Percentiles rank a stretch among this genome's conserved stretches.
Evolutionary conservation across 2,113 vertebrate genomes (phyloP).

Genomic region (Barnardius zonarius): DNA sequence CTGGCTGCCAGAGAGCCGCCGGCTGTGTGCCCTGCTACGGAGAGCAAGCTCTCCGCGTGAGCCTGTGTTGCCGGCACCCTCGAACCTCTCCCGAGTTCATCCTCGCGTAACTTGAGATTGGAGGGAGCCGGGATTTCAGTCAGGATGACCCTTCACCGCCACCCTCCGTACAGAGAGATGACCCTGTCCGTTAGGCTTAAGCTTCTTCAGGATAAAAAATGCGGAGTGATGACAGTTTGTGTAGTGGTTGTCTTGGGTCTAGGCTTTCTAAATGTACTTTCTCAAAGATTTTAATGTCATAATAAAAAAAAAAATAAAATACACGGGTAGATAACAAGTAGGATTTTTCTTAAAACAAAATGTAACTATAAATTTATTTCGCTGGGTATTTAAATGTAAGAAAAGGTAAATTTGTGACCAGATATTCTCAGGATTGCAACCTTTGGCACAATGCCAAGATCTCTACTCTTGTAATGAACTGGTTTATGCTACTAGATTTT

Average conservation of each 20-base stretch:
- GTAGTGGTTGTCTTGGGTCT: not conserved
- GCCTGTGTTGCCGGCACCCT: not conserved
- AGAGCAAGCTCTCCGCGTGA: not conserved
- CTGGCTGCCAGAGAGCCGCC: not conserved
- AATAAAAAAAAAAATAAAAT: not conserved
- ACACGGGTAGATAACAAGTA: rapidly evolving
- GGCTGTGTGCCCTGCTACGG: not conserved
- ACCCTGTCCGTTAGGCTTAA: not conserved
- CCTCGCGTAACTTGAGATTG: rapidly evolving
- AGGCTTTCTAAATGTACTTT: not conserved
- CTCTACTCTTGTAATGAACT: rapidly evolving
- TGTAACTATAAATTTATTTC: rapidly evolving
- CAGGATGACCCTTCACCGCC: rapidly evolving
- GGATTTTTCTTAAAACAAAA: not conserved
- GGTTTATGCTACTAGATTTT: not conserved
- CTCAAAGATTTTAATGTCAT: not conserved
- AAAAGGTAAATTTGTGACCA: not conserved
- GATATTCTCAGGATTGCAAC: rapidly evolving
- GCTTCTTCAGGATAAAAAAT: not conserved
- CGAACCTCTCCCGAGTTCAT: too few species aligned
- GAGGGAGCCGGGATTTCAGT: not conserved
- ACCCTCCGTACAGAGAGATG: rapidly evolving
- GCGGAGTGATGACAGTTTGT: not conserved
- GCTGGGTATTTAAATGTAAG: not conserved
- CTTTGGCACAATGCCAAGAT: not conserved